Conservation (phyloP, 2,888 invertebrate species). For the Meta bourneti region DNA sequence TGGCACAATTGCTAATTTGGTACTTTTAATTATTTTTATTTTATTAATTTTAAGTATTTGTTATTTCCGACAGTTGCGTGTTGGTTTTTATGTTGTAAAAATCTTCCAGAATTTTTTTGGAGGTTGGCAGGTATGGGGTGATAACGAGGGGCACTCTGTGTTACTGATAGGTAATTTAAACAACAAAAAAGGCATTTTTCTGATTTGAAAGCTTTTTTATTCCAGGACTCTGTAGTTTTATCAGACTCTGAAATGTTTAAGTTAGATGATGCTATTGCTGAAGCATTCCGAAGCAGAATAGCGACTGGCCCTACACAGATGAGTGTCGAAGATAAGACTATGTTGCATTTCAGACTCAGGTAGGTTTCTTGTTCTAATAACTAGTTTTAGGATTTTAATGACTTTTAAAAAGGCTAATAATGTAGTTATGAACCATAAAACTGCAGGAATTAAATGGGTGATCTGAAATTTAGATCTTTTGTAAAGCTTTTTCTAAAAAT, state of each 20-base stretch:
- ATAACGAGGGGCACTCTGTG: too few species aligned
- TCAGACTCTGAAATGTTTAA: constrained; percentile 77
- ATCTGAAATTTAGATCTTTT: too few species aligned
- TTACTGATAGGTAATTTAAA: too few species aligned
- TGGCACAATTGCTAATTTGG: too few species aligned
- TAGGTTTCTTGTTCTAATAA: constrained; percentile 22
- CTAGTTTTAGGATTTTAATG: not conserved
- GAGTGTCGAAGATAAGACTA: constrained; percentile 52
- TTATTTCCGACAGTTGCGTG: not conserved
- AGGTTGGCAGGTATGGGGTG: too few species aligned
- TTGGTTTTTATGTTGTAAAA: not conserved
- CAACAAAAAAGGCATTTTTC: too few species aligned
- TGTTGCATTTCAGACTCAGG: constrained; percentile 72
- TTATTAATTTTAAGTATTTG: too few species aligned
- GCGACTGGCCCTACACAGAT: constrained; percentile 55
- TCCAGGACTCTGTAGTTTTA: constrained; percentile 73
- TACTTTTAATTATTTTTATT: too few species aligned
- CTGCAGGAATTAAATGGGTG: too few species aligned
- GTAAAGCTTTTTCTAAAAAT: too few species aligned
- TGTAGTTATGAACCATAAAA: not conserved
- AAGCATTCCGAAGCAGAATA: constrained; percentile 70
- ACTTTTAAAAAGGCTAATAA: not conserved
- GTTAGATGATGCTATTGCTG: constrained; percentile 76
- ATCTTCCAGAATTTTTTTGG: too few species aligned
- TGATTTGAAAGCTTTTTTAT: too few species aligned